A percentile compares a stretch with the other conserved stretches of the same genome.
Evolutionary conservation across 1,140 invertebrate species (phyloP).

Genomic region (Chironomus tepperi): DNA sequence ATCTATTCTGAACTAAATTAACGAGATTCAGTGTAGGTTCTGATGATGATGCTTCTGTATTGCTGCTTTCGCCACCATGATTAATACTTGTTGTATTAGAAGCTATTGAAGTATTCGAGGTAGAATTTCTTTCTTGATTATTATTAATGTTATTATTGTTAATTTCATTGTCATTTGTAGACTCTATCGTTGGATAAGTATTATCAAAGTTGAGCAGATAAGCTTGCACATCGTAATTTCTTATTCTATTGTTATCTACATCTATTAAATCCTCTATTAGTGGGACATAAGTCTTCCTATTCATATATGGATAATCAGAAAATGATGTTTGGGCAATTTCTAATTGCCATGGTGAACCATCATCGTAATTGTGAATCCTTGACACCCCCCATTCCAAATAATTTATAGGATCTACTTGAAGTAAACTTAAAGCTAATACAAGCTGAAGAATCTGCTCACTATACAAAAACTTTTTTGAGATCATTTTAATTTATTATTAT

Average conservation of each 20-base stretch:
- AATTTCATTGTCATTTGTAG: neutral
- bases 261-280: constrained; percentile 50
- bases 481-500: constrained; percentile 41
- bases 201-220: constrained; percentile 44
- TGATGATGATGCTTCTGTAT: neutral
- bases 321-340: constrained; percentile 45
- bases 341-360: constrained; percentile 49
- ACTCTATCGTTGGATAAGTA: constrained; percentile 26
- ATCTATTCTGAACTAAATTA: neutral
- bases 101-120: constrained; percentile 13
- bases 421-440: constrained; percentile 60
- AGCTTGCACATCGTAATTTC: constrained; percentile 44
- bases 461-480: constrained; percentile 60
- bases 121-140: neutral
- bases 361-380: constrained; percentile 45
- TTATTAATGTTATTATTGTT: constrained; percentile 28
- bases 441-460: constrained; percentile 66
- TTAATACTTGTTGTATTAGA: neutral
- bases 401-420: constrained; percentile 59
- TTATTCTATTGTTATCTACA: constrained; percentile 39
- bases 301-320: constrained; percentile 55
- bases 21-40: neutral
- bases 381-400: constrained; percentile 43
- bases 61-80: neutral
- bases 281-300: constrained; percentile 56